A percentile compares a stretch with the other conserved stretches of the same genome.
phyloP scores from a whole-genome alignment of 37 sponge, comb jelly and placozoan species.

The Halisarca cf. caerulea region DNA sequence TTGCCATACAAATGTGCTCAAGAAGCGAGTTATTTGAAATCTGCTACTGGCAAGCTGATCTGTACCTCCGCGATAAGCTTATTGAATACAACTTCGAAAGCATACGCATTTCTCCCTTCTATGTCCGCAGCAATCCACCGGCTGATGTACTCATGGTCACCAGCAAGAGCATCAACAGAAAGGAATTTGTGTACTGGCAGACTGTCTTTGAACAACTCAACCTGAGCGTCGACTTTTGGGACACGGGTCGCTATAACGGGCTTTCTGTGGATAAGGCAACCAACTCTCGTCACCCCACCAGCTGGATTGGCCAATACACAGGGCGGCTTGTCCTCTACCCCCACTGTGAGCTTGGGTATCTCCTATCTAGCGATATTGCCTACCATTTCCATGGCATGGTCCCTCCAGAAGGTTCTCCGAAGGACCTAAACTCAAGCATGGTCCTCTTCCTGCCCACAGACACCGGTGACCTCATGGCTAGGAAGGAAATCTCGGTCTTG shows the following conservation, averaged over 20 bases:
- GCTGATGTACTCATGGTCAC: constrained; percentile 66
- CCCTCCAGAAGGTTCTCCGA: background rate
- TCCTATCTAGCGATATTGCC: background rate
- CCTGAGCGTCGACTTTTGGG: constrained; percentile 70
- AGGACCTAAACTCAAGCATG: constrained; percentile 35
- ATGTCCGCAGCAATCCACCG: background rate
- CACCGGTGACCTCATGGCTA: background rate
- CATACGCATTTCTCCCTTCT: constrained; percentile 59
- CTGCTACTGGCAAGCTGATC: constrained; percentile 71
- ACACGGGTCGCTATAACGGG: constrained; percentile 30
- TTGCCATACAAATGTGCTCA: constrained; percentile 51
- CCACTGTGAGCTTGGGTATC: constrained; percentile 3
- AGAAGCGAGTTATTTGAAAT: constrained; percentile 45
- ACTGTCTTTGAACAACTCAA: constrained; percentile 43
- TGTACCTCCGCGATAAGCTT: constrained; percentile 66
- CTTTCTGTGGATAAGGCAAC: constrained; percentile 4
- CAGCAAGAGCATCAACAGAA: constrained; percentile 26
- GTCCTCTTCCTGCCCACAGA: constrained; percentile 12
- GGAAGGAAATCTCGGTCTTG: background rate
- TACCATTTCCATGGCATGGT: constrained; percentile 16
- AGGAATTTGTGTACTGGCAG: constrained; percentile 65
- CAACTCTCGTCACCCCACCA: background rate
- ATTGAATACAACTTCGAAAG: constrained; percentile 63
- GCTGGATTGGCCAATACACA: constrained; percentile 20
- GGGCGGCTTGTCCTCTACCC: constrained; percentile 43